phyloP scores from a whole-genome alignment of 2,888 invertebrate genomes.

The Incurvaria masculella region DNA sequence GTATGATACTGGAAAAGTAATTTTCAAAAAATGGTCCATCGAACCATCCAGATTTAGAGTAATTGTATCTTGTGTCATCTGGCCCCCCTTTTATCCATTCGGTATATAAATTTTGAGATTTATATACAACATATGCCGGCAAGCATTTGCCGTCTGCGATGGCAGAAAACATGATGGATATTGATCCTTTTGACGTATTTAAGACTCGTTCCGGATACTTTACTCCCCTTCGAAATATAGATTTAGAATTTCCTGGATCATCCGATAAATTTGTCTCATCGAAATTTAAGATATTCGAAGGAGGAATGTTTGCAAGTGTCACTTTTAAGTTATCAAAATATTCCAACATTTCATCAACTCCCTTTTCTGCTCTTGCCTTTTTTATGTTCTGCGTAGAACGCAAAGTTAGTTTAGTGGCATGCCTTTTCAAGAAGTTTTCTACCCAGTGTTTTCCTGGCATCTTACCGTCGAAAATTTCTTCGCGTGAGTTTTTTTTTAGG shows the following conservation, averaged over 20 bases:
- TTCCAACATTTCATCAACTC: slow-evolving; percentile 12
- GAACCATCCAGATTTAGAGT: slow-evolving; percentile 8
- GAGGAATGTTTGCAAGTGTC: background rate
- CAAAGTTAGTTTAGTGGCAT: slow-evolving; percentile 11
- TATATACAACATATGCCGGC: background rate
- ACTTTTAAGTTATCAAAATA: slow-evolving; percentile 7
- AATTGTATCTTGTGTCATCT: slow-evolving; percentile 5
- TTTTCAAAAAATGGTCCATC: slow-evolving; percentile 16
- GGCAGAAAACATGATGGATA: slow-evolving; percentile 29
- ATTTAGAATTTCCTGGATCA: slow-evolving; percentile 15
- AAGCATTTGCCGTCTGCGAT: slow-evolving; percentile 22
- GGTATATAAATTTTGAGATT: background rate
- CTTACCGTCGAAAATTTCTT: slow-evolving; percentile 18
- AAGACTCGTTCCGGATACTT: slow-evolving; percentile 28
- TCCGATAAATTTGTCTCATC: slow-evolving; percentile 8
- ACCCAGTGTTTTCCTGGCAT: slow-evolving; percentile 17
- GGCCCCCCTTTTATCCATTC: background rate
- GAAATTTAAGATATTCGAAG: slow-evolving; percentile 4
- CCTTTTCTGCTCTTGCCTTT: slow-evolving; percentile 14
- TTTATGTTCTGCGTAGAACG: slow-evolving; percentile 18
- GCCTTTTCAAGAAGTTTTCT: slow-evolving; percentile 15
- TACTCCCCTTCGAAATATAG: slow-evolving; percentile 19
- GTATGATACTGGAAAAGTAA: background rate
- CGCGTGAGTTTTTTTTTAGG: slow-evolving; percentile 14
- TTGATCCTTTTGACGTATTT: slow-evolving; percentile 24